phyloP scores from a whole-genome alignment of 2,113 vertebrate genomes.

The Ammodytes marinus region DNA sequence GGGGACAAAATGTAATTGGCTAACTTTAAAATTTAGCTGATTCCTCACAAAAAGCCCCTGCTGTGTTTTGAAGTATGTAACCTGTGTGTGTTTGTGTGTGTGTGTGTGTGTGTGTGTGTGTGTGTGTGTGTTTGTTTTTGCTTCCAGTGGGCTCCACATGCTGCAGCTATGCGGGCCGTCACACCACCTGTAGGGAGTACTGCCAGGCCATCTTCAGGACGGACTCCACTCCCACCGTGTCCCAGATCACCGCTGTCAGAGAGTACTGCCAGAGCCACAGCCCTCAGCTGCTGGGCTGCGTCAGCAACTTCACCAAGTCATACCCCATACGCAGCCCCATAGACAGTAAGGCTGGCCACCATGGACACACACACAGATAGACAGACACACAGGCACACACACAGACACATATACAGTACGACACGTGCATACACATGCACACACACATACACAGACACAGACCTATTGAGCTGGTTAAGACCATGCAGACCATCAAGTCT shows the following conservation, averaged over 20 bases:
- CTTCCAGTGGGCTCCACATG: slow-evolving; percentile 94
- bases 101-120: neutral
- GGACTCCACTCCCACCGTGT: slow-evolving; percentile 95
- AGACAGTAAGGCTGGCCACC: slow-evolving; percentile 91
- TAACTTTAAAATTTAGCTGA: neutral
- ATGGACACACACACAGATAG: too few relatives aligned
- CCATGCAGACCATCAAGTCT: too few relatives aligned
- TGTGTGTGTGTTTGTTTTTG: slow-evolving; percentile 47
- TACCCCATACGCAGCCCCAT: slow-evolving; percentile 96
- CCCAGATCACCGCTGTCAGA: slow-evolving; percentile 95
- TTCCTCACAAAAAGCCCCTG: neutral
- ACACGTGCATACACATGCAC: too few relatives aligned
- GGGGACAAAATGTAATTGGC: too few relatives aligned
- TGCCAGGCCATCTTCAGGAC: slow-evolving; percentile 99
- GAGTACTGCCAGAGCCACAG: slow-evolving; percentile 95
- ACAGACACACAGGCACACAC: too few relatives aligned
- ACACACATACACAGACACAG: too few relatives aligned
- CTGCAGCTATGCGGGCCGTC: slow-evolving; percentile 95
- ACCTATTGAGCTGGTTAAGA: too few relatives aligned
- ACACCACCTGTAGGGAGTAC: slow-evolving; percentile 96
- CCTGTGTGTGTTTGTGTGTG: neutral
- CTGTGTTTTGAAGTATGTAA: neutral
- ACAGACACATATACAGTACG: too few relatives aligned
- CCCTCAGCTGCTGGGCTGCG: slow-evolving; percentile 92
- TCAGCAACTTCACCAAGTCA: slow-evolving; percentile 97